Evolutionary conservation across 2,797 vertebrate species (phyloP).

Genomic region (Xiphorhynchus erythropygius): DNA sequence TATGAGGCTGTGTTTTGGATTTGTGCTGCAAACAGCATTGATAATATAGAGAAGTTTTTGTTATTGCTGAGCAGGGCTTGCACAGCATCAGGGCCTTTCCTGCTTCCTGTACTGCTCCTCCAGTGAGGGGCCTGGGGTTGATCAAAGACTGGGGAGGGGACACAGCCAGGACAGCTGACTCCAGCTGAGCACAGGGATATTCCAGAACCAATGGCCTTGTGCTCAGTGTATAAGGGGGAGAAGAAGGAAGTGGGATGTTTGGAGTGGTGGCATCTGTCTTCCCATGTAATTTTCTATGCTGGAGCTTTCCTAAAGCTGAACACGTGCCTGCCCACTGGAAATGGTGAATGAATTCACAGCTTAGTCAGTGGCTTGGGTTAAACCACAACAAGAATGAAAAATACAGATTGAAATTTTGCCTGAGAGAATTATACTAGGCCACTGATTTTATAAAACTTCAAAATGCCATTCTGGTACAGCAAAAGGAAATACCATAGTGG

Average conservation of each 20-base stretch:
- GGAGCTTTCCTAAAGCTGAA: background rate
- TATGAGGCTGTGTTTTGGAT: background rate
- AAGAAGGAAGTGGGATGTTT: background rate
- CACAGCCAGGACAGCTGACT: background rate
- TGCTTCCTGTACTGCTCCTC: background rate
- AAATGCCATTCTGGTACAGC: background rate
- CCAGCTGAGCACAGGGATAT: background rate
- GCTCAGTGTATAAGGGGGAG: background rate
- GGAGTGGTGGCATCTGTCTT: background rate
- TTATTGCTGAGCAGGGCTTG: background rate
- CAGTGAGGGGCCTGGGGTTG: background rate
- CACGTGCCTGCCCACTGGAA: background rate
- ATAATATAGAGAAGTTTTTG: background rate
- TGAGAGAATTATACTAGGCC: background rate
- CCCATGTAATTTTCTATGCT: background rate
- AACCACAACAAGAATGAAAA: background rate
- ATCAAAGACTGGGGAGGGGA: background rate
- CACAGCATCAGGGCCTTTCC: background rate
- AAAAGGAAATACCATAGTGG: background rate
- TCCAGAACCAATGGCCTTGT: no score
- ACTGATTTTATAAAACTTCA: background rate
- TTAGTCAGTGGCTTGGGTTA: background rate
- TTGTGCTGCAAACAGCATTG: background rate
- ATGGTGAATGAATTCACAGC: background rate
- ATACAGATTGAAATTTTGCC: background rate